Evolutionary conservation across 2,113 vertebrate genomes (phyloP).

Genomic region (Craseonycteris thonglongyai): DNA sequence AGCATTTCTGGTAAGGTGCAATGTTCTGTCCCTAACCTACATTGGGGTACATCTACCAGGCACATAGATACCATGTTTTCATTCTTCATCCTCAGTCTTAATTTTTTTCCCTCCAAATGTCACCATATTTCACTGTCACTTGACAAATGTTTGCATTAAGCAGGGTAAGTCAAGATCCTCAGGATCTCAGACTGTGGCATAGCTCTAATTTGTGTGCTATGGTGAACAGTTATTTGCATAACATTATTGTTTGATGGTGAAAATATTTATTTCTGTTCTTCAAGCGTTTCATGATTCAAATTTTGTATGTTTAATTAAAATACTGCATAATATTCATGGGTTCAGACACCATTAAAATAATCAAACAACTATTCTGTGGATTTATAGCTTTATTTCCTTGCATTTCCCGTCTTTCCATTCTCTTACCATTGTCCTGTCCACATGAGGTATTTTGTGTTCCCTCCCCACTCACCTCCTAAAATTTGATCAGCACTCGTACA

Average conservation of each 20-base stretch:
- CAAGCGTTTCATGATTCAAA: constrained; percentile 38
- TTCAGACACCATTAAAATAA: constrained; percentile 74
- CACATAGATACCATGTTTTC: neutral
- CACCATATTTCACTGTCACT: neutral
- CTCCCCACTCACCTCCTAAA: neutral
- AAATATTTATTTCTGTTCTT: constrained; percentile 57
- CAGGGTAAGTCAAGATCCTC: neutral
- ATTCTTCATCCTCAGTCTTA: neutral
- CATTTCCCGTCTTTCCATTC: neutral
- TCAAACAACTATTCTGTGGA: constrained; percentile 67
- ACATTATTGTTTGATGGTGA: neutral
- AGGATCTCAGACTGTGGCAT: neutral
- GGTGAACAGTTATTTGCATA: neutral
- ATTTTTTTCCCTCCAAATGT: neutral
- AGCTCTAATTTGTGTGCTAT: neutral
- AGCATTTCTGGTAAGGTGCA: neutral
- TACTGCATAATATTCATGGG: constrained; percentile 19
- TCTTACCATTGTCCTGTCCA: neutral
- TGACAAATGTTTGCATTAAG: neutral
- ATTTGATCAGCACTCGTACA: neutral
- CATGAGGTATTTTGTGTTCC: neutral
- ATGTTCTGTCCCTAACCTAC: neutral
- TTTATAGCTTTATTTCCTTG: constrained; percentile 59
- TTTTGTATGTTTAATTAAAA: constrained; percentile 67
- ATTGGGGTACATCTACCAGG: neutral